Evolutionary conservation across 1,140 invertebrate species (phyloP).

Genomic region (Psix sp.): DNA sequence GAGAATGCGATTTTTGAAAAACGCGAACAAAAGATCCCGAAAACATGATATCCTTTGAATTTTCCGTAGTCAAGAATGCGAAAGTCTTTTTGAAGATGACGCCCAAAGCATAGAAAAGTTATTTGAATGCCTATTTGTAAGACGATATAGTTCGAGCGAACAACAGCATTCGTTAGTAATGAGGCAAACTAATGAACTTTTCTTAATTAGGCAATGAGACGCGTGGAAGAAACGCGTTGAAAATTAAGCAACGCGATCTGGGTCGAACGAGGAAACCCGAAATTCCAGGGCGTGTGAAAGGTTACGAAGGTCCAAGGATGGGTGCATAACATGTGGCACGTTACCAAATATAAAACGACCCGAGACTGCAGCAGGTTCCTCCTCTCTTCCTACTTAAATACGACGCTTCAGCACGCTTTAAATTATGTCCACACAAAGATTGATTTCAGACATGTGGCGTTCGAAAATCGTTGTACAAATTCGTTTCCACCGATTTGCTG

Average conservation of each 20-base stretch:
- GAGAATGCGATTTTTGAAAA: slow-evolving; percentile 41
- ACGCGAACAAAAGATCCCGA: slow-evolving; percentile 43
- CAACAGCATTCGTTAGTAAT: slow-evolving; percentile 12
- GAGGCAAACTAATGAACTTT: slow-evolving; percentile 6
- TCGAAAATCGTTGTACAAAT: slow-evolving; percentile 40
- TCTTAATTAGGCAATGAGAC: slow-evolving; percentile 27
- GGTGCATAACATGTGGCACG: slow-evolving; percentile 53
- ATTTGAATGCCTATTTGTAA: no score
- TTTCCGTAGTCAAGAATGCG: slow-evolving; percentile 9
- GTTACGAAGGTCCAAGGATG: slow-evolving; percentile 44
- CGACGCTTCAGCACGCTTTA: slow-evolving; percentile 34
- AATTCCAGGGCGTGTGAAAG: slow-evolving; percentile 61
- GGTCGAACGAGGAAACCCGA: slow-evolving; percentile 10
- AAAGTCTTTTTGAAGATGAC: slow-evolving; percentile 11
- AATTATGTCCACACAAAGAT: slow-evolving; percentile 40
- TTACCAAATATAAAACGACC: slow-evolving; percentile 52
- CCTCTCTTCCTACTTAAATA: slow-evolving; percentile 24
- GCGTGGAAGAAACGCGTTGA: no score
- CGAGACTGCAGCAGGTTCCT: slow-evolving; percentile 50
- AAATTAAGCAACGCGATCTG: slow-evolving; percentile 21
- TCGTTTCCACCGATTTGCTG: slow-evolving; percentile 32
- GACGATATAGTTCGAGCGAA: no score
- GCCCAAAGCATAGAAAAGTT: neutral
- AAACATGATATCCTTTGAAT: slow-evolving; percentile 33
- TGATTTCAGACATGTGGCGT: slow-evolving; percentile 54